Base-by-base conservation (phyloP, 2,888 invertebrate species). In the Hermaeophaga mercurialis region DNA sequence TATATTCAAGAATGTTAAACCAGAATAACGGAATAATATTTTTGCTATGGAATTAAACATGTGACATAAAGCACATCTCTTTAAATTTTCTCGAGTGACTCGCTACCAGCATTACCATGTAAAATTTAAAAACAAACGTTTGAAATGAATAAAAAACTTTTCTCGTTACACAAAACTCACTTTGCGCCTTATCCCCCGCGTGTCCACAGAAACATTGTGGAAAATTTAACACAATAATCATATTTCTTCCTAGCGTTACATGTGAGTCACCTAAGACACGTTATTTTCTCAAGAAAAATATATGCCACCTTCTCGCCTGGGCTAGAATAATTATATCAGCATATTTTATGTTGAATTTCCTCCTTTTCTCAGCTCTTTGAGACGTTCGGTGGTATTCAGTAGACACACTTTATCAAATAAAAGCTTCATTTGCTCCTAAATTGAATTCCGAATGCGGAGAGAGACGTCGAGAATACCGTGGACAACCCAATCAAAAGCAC, bases 301-400 rank as follows among this genome's bases (percentile, higher is more conserved):
- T 44, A 52, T 24, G 19, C 31, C 49, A 41, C 41, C 33, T 43
- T 50, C 43, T 5, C 50, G 43, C 33, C 12, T 14, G 15, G 33
- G 17, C 22, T 3, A 34, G 24, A 52, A 52, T 52, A 52, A 52
- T 52, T 52, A 52, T 52, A 44, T 52, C 52, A 52, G 24, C 52
- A 52, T 52, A 52, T 52, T 43, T 52, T 33, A 34, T 36, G 34
- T 19, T 6, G 38, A 43, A 12, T 34, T 33, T 52, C 50, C 9
- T n/a, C n/a, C 15, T 28, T 48, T 33, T 33, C 33, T 41, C 41
- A 17, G 12, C 28, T 15, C 18, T 11, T 9, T 26, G 8, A 34
- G 17, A 3, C 19, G 24, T 15, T 15, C 14, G 11, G 12, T 18
- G 45, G 45, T 31, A 15, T 54, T 47, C 47, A 43, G 49, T 44